Base-by-base conservation (phyloP, 1,140 invertebrate genomes). In the Sitobion miscanthi region DNA sequence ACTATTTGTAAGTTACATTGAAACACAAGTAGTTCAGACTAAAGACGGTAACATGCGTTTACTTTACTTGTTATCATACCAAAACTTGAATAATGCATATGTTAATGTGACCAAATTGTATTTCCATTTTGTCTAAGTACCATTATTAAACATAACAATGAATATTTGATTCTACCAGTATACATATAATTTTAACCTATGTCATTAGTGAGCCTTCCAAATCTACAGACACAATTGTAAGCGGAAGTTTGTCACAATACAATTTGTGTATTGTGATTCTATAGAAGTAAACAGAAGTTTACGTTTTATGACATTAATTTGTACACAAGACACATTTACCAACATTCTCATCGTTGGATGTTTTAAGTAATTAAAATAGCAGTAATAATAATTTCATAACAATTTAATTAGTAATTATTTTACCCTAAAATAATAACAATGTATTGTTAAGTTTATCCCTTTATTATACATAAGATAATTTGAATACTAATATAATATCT, bases 391-490 rank as follows among this genome's bases (percentile, higher is more conserved):
- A 69, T n/a, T 77, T n/a, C n/a, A 69, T n/a, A 69, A 69, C 11
- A n/a, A 69, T 69, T 69, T n/a, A 77, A 77, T 77, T 77, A 77
- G 14, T 85, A 85, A 45, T 87, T 87, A 17, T 35, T 49, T 49
- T 54, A 21, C 21, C 2, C 38, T 57, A 54, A 38, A 35, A 89
- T 87, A 42, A 38, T 25, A 89, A 38, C 52, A 57, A 54, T 25
- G 5, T 42, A 35, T 57, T 57, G 35, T 42, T 57, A 54, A 57
- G 38, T 38, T 25, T 89, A 25, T 89, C 17, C 35, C 4, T 90
- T 45, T 90, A 62, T 90, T 90, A 90, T n/a, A 45, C 45, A 30
- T 69, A 90, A 90, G 23, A 45, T 30, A 30, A 90, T 62, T 90
- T 69, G 11, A 90, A 62, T 11, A 86, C 83, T 86, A 86, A 9